phyloP scores from a whole-genome alignment of 2,113 vertebrate genomes.

The Alligator sinensis region DNA sequence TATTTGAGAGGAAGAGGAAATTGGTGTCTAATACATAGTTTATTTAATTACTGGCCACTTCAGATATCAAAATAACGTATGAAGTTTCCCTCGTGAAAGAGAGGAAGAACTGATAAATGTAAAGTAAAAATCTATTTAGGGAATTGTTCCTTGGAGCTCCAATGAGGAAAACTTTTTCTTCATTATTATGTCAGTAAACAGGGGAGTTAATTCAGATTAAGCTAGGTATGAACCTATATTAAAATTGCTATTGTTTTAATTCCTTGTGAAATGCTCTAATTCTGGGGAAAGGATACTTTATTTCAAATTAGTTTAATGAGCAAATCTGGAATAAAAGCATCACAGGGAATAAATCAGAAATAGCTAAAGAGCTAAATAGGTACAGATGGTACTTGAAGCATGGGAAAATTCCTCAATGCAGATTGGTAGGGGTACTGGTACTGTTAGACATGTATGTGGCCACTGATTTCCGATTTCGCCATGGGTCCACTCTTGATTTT shows the following conservation, averaged over 20 bases:
- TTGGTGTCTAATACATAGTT: conserved; percentile 26
- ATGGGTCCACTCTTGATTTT: not conserved
- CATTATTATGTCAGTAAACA: fast-evolving
- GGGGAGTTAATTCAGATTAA: fast-evolving
- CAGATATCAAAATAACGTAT: conserved; percentile 8
- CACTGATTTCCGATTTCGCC: not conserved
- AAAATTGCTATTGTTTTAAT: not conserved
- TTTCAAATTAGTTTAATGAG: too few relatives aligned
- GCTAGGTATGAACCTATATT: not conserved
- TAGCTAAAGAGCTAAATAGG: too few relatives aligned
- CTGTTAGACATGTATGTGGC: too few relatives aligned
- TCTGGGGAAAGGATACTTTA: too few relatives aligned
- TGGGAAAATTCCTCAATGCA: too few relatives aligned
- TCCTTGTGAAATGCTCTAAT: too few relatives aligned
- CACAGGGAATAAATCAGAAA: too few relatives aligned
- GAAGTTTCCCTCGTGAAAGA: not conserved
- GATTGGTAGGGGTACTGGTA: too few relatives aligned
- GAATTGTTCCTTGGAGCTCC: not conserved
- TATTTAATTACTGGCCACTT: conserved; percentile 35
- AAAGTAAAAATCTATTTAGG: fast-evolving
- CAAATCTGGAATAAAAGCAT: too few relatives aligned
- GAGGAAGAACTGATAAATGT: not conserved
- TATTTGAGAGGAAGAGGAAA: conserved; percentile 47
- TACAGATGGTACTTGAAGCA: too few relatives aligned
- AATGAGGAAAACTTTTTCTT: not conserved